phyloP scores from a whole-genome alignment of 2,888 invertebrate species.

The Phyllotreta striolata region DNA sequence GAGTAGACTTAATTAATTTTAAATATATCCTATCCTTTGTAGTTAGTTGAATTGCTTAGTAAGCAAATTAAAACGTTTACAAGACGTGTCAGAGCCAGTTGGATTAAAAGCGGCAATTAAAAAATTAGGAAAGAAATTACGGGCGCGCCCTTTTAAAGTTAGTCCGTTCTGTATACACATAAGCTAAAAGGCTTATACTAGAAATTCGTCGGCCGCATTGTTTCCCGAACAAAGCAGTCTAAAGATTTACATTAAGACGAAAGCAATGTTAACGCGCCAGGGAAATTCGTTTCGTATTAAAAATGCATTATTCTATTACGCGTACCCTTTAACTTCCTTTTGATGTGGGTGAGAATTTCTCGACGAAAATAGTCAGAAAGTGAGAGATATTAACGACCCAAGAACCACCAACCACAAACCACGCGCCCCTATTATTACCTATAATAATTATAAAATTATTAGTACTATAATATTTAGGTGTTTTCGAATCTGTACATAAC shows the following conservation, averaged over 20 bases:
- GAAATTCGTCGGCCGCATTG: conserved; percentile 14
- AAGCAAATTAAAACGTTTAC: too few species aligned
- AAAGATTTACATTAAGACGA: conserved; percentile 25
- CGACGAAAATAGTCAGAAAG: background rate
- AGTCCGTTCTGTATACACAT: conserved; percentile 1
- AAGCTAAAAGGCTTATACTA: conserved; percentile 15
- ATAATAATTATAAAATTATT: too few species aligned
- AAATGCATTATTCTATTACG: conserved; percentile 28
- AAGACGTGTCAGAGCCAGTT: too few species aligned
- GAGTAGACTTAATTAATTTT: too few species aligned
- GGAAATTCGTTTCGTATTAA: conserved; percentile 27
- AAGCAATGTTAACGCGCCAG: conserved; percentile 23
- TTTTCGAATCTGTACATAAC: too few species aligned
- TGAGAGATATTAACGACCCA: too few species aligned
- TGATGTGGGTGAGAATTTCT: conserved; percentile 6
- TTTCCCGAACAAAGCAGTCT: conserved; percentile 22
- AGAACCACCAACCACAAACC: too few species aligned
- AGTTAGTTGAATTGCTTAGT: too few species aligned
- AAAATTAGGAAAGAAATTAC: background rate
- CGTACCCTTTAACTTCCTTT: conserved; percentile 19
- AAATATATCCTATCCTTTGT: too few species aligned
- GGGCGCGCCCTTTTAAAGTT: background rate
- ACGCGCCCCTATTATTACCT: too few species aligned
- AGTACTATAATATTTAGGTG: too few species aligned
- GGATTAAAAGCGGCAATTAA: too few species aligned